phyloP scores from a whole-genome alignment of 53 echinoderm and acorn worm genomes.

The Holothuria scabra region DNA sequence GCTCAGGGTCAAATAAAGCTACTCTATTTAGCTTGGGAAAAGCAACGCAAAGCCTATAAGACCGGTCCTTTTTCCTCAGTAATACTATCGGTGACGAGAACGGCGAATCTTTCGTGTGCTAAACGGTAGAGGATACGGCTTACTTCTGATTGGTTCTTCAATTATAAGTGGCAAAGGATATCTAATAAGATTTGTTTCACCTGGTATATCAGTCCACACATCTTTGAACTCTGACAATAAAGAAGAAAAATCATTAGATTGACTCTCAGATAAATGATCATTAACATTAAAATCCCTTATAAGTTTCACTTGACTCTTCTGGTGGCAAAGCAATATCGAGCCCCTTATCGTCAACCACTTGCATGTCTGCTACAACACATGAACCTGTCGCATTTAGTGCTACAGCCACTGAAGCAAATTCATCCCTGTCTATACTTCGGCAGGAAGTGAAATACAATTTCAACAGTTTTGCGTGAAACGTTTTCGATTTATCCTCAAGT shows the following conservation, averaged over 20 bases:
- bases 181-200: neutral
- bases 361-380: neutral
- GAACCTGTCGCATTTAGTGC: neutral
- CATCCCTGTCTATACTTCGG: too few species aligned
- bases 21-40: slow-evolving; percentile 32
- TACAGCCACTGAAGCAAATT: neutral
- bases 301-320: neutral
- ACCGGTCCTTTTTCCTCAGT: slow-evolving; percentile 31
- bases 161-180: slow-evolving; percentile 15
- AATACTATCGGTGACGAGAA: slow-evolving; percentile 52
- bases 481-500: too few species aligned
- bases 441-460: too few species aligned
- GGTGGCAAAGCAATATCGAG: neutral
- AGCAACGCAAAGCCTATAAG: slow-evolving; percentile 48
- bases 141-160: slow-evolving; percentile 3
- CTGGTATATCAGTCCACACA: slow-evolving; percentile 50
- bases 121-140: slow-evolving; percentile 41
- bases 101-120: slow-evolving; percentile 3
- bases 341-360: neutral
- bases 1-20: slow-evolving; percentile 34
- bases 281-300: slow-evolving; percentile 29
- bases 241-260: neutral
- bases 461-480: too few species aligned
- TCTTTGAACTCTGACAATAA: slow-evolving; percentile 7
- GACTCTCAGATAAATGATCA: neutral